A percentile compares a stretch with the other conserved stretches of the same genome.
Evolutionary conservation across 2,888 invertebrate genomes (phyloP).

Genomic region (Eretmocerus hayati): DNA sequence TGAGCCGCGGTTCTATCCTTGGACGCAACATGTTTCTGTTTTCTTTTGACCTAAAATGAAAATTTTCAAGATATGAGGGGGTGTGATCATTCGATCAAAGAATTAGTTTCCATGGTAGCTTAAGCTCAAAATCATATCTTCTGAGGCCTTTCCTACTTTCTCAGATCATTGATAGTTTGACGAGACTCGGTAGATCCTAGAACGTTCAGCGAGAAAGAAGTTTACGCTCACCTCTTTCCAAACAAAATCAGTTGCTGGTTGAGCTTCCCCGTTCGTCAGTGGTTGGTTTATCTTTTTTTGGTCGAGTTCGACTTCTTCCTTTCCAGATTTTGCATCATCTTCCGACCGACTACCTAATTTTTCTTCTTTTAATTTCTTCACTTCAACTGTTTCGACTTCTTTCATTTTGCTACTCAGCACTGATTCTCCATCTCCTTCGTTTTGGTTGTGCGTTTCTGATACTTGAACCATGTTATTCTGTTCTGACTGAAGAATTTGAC

Average conservation of each 20-base stretch:
- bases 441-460: too few relatives aligned
- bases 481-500: too few relatives aligned
- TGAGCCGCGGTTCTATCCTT: slow-evolving; percentile 26
- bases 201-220: too few relatives aligned
- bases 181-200: too few relatives aligned
- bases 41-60: slow-evolving; percentile 42
- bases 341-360: slow-evolving; percentile 35
- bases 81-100: too few relatives aligned
- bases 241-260: slow-evolving; percentile 43
- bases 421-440: slow-evolving; percentile 9
- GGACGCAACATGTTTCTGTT: slow-evolving; percentile 39
- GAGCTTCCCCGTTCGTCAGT: slow-evolving; percentile 27
- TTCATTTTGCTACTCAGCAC: too few relatives aligned
- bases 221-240: slow-evolving; percentile 65
- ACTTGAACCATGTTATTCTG: too few relatives aligned
- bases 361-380: slow-evolving; percentile 26
- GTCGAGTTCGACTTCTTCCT: slow-evolving; percentile 1
- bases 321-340: slow-evolving; percentile 7
- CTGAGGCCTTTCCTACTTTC: too few relatives aligned
- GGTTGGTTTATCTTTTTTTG: not conserved
- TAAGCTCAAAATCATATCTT: too few relatives aligned
- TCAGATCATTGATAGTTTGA: too few relatives aligned
- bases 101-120: too few relatives aligned
- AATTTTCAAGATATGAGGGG: not conserved
- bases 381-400: slow-evolving; percentile 37